Percentiles rank a stretch among this genome's conserved stretches.
Conservation (phyloP, 2,113 vertebrate species). For the Enhydra lutris region DNA sequence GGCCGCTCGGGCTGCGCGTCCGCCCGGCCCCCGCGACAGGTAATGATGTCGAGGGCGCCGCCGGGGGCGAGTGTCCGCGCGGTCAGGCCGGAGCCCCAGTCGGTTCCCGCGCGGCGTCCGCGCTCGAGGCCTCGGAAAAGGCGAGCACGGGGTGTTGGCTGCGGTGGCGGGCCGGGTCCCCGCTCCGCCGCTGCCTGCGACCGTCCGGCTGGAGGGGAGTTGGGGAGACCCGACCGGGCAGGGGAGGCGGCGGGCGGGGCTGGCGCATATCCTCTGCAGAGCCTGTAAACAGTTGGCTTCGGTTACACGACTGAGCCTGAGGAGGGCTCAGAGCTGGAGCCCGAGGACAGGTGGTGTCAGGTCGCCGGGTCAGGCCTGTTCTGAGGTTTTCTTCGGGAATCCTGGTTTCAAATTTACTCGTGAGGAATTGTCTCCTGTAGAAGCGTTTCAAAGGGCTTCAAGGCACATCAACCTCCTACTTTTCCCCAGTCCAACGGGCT, state of each 20-base stretch:
- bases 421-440: not conserved
- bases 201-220: not conserved
- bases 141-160: not conserved
- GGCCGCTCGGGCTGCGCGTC: not conserved
- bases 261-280: not conserved
- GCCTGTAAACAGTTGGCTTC: not conserved
- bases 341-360: not conserved
- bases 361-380: not conserved
- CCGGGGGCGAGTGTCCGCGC: not conserved
- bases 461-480: not conserved
- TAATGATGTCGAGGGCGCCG: slow-evolving; percentile 31
- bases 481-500: not conserved
- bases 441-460: not conserved
- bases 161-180: not conserved
- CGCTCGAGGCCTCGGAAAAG: not conserved
- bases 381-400: not conserved
- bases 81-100: not conserved
- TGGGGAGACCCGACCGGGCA: not conserved
- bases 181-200: not conserved
- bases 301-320: not conserved
- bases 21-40: slow-evolving; percentile 42
- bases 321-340: not conserved
- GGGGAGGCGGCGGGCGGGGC: not conserved
- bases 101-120: not conserved
- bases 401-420: not conserved